phyloP scores from a whole-genome alignment of 2,797 vertebrate species.

The Micrastur ruficollis region DNA sequence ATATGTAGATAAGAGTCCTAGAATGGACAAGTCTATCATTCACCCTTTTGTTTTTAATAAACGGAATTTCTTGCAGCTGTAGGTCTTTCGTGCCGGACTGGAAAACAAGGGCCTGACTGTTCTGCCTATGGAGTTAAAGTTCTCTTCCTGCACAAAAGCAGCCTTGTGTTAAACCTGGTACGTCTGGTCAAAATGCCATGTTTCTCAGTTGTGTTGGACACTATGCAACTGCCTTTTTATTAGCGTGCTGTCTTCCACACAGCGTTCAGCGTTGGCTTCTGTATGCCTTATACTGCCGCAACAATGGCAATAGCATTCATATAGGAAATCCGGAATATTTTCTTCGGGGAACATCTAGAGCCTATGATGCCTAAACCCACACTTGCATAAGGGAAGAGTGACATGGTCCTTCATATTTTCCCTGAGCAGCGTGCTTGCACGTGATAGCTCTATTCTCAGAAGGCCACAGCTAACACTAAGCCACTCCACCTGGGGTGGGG shows the following conservation, averaged over 20 bases:
- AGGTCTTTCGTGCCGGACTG: not conserved
- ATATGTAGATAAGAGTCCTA: not conserved
- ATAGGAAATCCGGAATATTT: not conserved
- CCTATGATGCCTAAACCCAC: not conserved
- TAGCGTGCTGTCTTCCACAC: not conserved
- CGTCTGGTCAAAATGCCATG: not conserved
- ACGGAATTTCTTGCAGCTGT: not conserved
- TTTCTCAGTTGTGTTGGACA: not conserved
- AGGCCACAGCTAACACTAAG: not conserved
- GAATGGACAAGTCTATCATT: not conserved
- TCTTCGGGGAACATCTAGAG: not conserved
- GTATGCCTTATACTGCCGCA: not conserved
- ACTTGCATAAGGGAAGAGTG: rapidly evolving
- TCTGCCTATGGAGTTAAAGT: not conserved
- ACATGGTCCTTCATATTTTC: not conserved
- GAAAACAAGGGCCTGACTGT: not conserved
- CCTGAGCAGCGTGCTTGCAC: not conserved
- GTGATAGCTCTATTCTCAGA: not conserved
- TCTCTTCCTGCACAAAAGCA: not conserved
- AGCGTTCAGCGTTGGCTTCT: not conserved
- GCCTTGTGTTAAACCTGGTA: not conserved
- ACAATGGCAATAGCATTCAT: not conserved
- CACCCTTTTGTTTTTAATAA: not conserved
- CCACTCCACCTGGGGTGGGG: not conserved
- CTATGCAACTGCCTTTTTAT: not conserved